A percentile compares a stretch with the other conserved stretches of the same genome.
Evolutionary conservation across 2,113 vertebrate species (phyloP).

Genomic region (Glaucomys volans): DNA sequence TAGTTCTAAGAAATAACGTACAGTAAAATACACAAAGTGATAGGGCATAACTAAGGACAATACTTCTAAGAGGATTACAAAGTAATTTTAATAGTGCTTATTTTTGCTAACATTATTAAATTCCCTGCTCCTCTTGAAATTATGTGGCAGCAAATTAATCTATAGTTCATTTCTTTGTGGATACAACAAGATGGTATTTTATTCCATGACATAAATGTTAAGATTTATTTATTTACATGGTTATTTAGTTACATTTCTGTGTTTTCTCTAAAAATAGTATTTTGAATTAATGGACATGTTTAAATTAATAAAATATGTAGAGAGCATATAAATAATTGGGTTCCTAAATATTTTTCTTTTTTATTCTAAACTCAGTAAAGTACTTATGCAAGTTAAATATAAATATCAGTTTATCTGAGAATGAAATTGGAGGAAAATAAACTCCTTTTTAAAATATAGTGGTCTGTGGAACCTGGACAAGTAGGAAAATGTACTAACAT

Average conservation of each 20-base stretch:
- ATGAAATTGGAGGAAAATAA: not conserved
- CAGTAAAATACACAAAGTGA: not conserved
- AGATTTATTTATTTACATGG: not conserved
- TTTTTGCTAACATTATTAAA: conserved; percentile 15
- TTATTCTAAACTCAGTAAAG: not conserved
- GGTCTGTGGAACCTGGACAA: not conserved
- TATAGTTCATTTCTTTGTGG: not conserved
- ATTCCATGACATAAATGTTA: not conserved
- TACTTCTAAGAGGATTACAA: not conserved
- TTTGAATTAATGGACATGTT: not conserved
- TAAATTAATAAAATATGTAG: not conserved
- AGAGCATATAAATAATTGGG: not conserved
- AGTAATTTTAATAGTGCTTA: not conserved
- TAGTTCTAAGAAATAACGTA: not conserved
- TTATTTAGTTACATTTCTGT: not conserved
- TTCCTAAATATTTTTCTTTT: not conserved
- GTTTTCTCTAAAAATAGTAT: not conserved
- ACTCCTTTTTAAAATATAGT: not conserved
- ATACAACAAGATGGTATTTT: not conserved
- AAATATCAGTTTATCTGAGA: not conserved
- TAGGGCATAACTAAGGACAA: not conserved
- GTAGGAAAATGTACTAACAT: not conserved
- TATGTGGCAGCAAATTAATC: not conserved
- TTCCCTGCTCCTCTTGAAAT: not conserved
- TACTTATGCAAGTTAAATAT: not conserved